phyloP scores from a whole-genome alignment of 2,113 vertebrate genomes.

The Clinocottus analis region DNA sequence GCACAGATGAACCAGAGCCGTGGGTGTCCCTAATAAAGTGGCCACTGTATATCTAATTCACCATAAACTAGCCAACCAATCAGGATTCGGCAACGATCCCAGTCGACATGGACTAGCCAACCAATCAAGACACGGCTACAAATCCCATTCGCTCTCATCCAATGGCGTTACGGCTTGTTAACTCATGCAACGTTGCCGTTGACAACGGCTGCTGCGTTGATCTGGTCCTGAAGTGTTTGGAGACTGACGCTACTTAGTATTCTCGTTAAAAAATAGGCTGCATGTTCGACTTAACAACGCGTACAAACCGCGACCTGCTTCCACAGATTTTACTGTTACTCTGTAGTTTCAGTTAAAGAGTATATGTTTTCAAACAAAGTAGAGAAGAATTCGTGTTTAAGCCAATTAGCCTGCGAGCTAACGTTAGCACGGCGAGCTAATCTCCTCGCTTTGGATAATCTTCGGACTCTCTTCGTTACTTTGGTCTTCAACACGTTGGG shows the following conservation, averaged over 20 bases:
- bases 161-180: slow-evolving; percentile 45
- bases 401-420: slow-evolving; percentile 60
- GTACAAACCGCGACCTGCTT: rapidly evolving
- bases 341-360: background rate
- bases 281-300: rapidly evolving
- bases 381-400: slow-evolving; percentile 39
- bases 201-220: slow-evolving; percentile 27
- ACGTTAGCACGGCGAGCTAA: slow-evolving; percentile 66
- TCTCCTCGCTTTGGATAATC: slow-evolving; percentile 64
- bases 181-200: slow-evolving; percentile 36
- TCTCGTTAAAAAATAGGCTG: background rate
- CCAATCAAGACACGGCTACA: slow-evolving; percentile 49
- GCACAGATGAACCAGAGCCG: background rate
- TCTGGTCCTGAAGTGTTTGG: background rate
- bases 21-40: background rate
- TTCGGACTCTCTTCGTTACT: slow-evolving; percentile 1
- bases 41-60: background rate
- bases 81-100: background rate
- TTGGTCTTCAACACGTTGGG: background rate
- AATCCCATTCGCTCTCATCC: slow-evolving; percentile 12
- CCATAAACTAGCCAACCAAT: slow-evolving; percentile 45
- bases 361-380: rapidly evolving
- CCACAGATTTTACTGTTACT: too few relatives aligned
- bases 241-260: background rate
- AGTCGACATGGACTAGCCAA: background rate